These are phyloP conservation scores for Nyctibius grandis DNA, from an alignment of 2,797 vertebrate genomes.

Conservation along the genomic window DNA sequence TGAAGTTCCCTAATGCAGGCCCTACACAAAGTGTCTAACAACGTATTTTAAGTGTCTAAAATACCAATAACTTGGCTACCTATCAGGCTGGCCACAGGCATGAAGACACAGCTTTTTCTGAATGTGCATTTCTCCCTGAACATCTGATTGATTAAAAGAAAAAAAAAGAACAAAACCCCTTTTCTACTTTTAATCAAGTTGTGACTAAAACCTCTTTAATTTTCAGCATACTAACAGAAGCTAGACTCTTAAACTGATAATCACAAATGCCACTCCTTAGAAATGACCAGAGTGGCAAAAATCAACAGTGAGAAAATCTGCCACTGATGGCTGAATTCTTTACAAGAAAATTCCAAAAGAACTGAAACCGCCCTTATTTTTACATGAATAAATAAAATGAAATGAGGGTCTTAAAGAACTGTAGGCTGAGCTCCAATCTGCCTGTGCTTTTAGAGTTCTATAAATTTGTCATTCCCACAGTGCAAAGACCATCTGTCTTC, in stretches of 20 bases:
- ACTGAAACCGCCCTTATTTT: not conserved
- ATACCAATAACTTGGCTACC: not conserved
- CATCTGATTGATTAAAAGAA: not conserved
- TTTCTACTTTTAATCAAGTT: not conserved
- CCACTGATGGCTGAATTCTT: not conserved
- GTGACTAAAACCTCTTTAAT: not conserved
- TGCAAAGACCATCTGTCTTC: not conserved
- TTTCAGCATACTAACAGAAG: not conserved
- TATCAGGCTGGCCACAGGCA: not conserved
- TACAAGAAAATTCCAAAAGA: not conserved
- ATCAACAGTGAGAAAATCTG: not conserved
- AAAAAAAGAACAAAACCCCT: not conserved
- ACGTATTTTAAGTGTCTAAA: not conserved
- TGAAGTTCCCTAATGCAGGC: not conserved
- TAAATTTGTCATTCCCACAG: not conserved
- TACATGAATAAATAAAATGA: not conserved
- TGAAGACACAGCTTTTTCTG: not conserved
- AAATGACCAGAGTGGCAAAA: not conserved
- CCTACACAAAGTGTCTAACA: not conserved
- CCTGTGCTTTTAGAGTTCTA: not conserved
- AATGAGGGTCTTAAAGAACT: not conserved
- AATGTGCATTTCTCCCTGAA: not conserved
- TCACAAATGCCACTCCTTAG: not conserved
- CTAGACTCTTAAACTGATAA: not conserved
- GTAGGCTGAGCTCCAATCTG: not conserved